These are phyloP conservation scores for Leptinotarsa texana DNA, from an alignment of 1,140 invertebrate genomes.

Conservation along the genomic window DNA sequence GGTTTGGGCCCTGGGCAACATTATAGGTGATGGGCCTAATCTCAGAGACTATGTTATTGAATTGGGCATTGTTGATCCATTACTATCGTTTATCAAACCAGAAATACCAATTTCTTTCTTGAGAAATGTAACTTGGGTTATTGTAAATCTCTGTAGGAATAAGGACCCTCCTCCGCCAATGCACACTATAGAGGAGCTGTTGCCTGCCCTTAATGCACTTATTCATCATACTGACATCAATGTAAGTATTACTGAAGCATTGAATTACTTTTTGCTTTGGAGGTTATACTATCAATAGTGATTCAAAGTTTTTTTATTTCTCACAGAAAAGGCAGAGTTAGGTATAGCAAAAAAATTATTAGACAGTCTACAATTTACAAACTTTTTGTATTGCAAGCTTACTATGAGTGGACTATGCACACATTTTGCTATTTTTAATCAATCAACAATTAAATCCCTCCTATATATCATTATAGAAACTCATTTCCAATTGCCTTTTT, in stretches of 20 bases:
- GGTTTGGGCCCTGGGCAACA: constrained; percentile 95
- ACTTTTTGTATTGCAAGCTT: too few relatives aligned
- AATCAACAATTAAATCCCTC: too few relatives aligned
- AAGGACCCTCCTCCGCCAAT: constrained; percentile 91
- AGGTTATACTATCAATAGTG: too few relatives aligned
- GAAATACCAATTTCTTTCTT: constrained; percentile 92
- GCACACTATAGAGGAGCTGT: constrained; percentile 86
- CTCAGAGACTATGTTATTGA: constrained; percentile 91
- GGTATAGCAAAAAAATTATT: too few relatives aligned
- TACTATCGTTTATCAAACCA: constrained; percentile 89
- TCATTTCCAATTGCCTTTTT: too few relatives aligned
- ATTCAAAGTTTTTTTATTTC: too few relatives aligned
- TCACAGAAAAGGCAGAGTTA: too few relatives aligned
- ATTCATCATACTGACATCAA: constrained; percentile 96
- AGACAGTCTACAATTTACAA: too few relatives aligned
- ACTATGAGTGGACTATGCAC: too few relatives aligned
- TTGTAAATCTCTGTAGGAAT: constrained; percentile 95
- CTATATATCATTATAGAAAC: too few relatives aligned
- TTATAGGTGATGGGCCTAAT: constrained; percentile 89
- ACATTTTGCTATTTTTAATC: too few relatives aligned
- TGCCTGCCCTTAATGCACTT: constrained; percentile 91
- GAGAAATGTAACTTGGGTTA: constrained; percentile 97
- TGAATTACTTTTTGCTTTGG: background rate
- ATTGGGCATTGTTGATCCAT: constrained; percentile 84
- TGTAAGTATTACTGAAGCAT: constrained; percentile 65